Evolutionary conservation across 2,888 invertebrate genomes (phyloP), one percentile per base, ranked within the genome.

Genomic region (Hirtodrosophila alboralis): DNA sequence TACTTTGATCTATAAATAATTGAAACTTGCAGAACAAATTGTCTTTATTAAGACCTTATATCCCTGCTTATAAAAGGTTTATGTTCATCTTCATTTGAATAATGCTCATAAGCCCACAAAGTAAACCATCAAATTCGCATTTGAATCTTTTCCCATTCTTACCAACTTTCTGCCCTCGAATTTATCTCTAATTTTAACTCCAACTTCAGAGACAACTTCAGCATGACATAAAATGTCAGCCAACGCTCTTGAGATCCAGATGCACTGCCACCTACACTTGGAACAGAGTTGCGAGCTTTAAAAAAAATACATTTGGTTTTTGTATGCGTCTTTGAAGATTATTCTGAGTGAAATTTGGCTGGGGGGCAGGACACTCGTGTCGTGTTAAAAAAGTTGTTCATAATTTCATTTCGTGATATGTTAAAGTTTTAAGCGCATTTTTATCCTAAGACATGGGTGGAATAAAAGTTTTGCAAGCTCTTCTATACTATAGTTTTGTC

Each of bases 241-340:
- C 41, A 69, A 33, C 31, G 34, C 34, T 41, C 47, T 63, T 54
- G 40, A 30, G 26, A 54, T 33, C 65, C 65, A 62, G 45, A 49
- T 49, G 67, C 56, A 37, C 21, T 49, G 28, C 37, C 3, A 36
- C 31, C 13, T 18, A 47, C 28, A 51, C 27, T 28, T 31, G 30
- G 9, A 13, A 14, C 36, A 41, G 53, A n/a, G 38, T 12, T 49
- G 37, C 2, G 13, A 12, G 56, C 48, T 59, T 27, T 74, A 60
- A 62, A 81, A 62, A 81, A 71, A 84, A 84, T 81, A 51, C 59
- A 81, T 78, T 78, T 74, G 61, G 63, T 59, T 58, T 49, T 26
- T 58, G 27, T 37, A 26, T 41, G 49, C 16, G 27, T 62, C 34
- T 31, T 44, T 47, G 13, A 18, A 38, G 40, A 14, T 49, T 67